phyloP scores from a whole-genome alignment of 1,140 invertebrate species.

The Harlomillsia oculata region DNA sequence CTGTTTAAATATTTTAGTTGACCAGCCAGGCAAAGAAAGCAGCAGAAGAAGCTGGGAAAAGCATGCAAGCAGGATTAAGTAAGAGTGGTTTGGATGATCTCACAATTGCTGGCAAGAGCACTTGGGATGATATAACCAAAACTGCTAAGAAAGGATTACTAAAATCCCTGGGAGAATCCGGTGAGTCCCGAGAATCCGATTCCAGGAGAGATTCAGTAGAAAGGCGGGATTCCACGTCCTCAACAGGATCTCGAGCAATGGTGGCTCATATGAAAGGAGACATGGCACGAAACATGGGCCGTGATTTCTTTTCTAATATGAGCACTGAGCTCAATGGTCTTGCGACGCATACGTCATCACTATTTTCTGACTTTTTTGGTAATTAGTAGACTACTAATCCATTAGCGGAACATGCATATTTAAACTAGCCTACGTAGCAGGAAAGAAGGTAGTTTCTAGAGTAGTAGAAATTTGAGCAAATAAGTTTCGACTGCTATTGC shows the following conservation, averaged over 20 bases:
- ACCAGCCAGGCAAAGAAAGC: slow-evolving; percentile 80
- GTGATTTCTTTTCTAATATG: slow-evolving; percentile 81
- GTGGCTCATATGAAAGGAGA: slow-evolving; percentile 31
- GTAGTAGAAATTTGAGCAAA: too few species aligned
- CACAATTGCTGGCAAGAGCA: slow-evolving; percentile 75
- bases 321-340: slow-evolving; percentile 80
- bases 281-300: slow-evolving; percentile 40
- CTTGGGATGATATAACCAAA: slow-evolving; percentile 78
- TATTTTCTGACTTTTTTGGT: slow-evolving; percentile 84
- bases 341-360: slow-evolving; percentile 76
- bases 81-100: slow-evolving; percentile 75
- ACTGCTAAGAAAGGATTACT: slow-evolving; percentile 77
- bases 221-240: slow-evolving; percentile 25
- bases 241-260: slow-evolving; percentile 13
- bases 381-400: slow-evolving; percentile 16
- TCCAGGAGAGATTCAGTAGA: slow-evolving; percentile 23
- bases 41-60: slow-evolving; percentile 71
- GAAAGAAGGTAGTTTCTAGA: too few species aligned
- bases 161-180: slow-evolving; percentile 43
- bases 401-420: too few species aligned
- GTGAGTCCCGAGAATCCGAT: slow-evolving; percentile 20
- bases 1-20: too few species aligned
- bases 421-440: too few species aligned
- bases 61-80: slow-evolving; percentile 60
- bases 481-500: too few species aligned